Conservation (phyloP, 1,140 invertebrate genomes). For the Dendroctonus ponderosae region DNA sequence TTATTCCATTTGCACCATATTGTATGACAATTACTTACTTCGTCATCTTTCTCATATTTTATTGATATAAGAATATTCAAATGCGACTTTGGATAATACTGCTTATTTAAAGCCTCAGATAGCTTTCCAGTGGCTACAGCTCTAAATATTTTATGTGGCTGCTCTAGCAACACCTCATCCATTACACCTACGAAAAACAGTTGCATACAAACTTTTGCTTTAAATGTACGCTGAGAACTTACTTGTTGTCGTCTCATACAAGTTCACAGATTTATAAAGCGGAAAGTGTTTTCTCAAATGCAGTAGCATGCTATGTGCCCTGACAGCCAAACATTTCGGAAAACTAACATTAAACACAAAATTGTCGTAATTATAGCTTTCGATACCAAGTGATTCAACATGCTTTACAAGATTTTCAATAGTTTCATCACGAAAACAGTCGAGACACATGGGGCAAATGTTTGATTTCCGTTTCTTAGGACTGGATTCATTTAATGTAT, state of each 20-base stretch:
- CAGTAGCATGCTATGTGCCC: conserved; percentile 53
- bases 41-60: conserved; percentile 40
- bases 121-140: conserved; percentile 36
- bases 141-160: conserved; percentile 44
- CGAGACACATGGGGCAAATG: conserved; percentile 62
- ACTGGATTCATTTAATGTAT: conserved; percentile 14
- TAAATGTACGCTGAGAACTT: not conserved
- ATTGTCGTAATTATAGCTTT: conserved; percentile 49
- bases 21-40: conserved; percentile 24
- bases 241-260: conserved; percentile 27
- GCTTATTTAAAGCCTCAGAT: conserved; percentile 38
- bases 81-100: conserved; percentile 41
- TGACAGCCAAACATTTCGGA: conserved; percentile 50
- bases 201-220: conserved; percentile 2
- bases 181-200: conserved; percentile 8
- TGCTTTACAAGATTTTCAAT: conserved; percentile 52
- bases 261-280: conserved; percentile 32
- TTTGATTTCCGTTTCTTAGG: conserved; percentile 44
- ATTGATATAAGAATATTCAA: conserved; percentile 43
- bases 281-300: conserved; percentile 51
- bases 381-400: conserved; percentile 49
- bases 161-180: conserved; percentile 44
- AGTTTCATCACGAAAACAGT: conserved; percentile 58
- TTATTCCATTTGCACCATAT: no score
- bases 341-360: conserved; percentile 52